phyloP scores from a whole-genome alignment of 2,888 invertebrate genomes.

The Tipula helvola region DNA sequence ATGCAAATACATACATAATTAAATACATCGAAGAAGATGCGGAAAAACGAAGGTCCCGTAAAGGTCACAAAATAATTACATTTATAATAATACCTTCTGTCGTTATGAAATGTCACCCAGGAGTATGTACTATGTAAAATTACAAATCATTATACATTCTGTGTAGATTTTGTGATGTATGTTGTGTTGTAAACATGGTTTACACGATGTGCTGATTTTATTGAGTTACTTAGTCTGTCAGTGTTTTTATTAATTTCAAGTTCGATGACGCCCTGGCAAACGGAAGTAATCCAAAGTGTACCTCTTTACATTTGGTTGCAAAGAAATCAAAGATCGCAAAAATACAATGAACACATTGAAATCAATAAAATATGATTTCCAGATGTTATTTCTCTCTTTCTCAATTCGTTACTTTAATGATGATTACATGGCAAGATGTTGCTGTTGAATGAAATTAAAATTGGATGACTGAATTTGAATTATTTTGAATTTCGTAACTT shows the following conservation, averaged over 20 bases:
- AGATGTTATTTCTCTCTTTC: neutral
- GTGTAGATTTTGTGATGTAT: no score
- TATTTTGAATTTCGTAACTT: neutral
- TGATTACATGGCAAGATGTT: neutral
- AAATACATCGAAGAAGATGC: no score
- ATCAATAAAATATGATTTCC: neutral
- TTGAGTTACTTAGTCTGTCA: neutral
- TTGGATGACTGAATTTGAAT: neutral
- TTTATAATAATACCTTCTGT: no score
- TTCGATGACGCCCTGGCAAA: neutral
- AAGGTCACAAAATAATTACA: no score
- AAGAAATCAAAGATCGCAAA: neutral
- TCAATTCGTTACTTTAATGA: neutral
- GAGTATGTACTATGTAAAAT: no score
- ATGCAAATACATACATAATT: no score
- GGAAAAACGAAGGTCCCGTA: no score
- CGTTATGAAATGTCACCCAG: no score
- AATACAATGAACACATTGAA: neutral
- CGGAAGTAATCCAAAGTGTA: neutral
- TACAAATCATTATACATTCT: no score
- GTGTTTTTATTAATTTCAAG: neutral
- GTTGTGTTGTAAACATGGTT: neutral
- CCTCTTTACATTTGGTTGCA: no score
- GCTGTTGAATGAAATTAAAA: neutral
- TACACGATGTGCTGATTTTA: neutral